phyloP scores from a whole-genome alignment of 2,888 invertebrate species.

The Notodromas monacha region DNA sequence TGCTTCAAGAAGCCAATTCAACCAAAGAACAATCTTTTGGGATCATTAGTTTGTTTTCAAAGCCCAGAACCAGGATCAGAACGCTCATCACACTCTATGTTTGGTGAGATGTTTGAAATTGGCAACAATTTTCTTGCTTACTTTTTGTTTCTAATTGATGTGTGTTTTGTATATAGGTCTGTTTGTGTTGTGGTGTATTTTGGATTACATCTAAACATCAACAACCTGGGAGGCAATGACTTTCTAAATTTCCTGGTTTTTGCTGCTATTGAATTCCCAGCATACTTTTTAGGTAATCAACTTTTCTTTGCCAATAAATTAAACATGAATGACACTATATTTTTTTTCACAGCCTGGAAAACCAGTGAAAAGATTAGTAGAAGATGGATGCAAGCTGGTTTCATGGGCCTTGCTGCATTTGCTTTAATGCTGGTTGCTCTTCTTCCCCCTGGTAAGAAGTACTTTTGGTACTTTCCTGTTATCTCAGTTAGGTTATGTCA shows the following conservation, averaged over 20 bases:
- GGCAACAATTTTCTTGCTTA: no score
- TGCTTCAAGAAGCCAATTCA: neutral
- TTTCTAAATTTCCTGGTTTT: constrained; percentile 37
- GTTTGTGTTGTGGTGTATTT: constrained; percentile 43
- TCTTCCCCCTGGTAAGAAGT: neutral
- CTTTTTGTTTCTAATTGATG: no score
- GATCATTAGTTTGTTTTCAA: neutral
- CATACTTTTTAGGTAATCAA: constrained; percentile 31
- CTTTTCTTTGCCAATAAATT: no score
- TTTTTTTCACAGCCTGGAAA: no score
- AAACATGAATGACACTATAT: no score
- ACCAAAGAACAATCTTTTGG: neutral
- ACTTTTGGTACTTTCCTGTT: no score
- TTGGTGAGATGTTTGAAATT: no score
- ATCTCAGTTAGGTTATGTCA: no score
- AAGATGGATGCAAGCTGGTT: neutral
- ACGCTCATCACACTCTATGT: neutral
- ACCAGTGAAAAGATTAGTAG: neutral
- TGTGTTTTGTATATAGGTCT: no score
- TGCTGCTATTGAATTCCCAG: constrained; percentile 40
- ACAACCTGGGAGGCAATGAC: constrained; percentile 32
- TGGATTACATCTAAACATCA: constrained; percentile 39
- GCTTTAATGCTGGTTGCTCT: neutral
- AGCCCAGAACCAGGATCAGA: neutral
- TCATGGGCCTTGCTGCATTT: neutral